Evolutionary conservation across 2,113 vertebrate species (phyloP).

Genomic region (Neomonachus schauinslandi): DNA sequence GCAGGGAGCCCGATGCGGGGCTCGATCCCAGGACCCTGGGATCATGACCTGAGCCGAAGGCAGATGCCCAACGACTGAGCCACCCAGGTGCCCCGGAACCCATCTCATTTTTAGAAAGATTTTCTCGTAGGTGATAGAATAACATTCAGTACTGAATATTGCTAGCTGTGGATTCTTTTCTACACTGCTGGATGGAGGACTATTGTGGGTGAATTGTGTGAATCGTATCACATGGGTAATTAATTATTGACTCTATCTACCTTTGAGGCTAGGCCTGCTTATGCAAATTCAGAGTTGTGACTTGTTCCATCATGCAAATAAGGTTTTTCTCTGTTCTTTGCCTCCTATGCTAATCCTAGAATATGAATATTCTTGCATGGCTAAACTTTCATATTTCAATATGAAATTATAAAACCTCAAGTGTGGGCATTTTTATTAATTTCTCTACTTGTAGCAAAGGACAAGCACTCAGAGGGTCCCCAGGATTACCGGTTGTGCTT

Average conservation of each 20-base stretch:
- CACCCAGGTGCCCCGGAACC: not conserved
- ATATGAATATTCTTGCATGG: not conserved
- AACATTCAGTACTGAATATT: conserved; percentile 19
- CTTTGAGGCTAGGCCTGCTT: not conserved
- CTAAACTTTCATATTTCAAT: conserved; percentile 34
- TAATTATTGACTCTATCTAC: not conserved
- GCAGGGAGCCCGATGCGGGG: too few species aligned
- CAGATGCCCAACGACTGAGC: too few species aligned
- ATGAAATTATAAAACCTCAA: not conserved
- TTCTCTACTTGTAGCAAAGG: conserved; percentile 47
- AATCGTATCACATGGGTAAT: not conserved
- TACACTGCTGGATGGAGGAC: not conserved
- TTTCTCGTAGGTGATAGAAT: not conserved
- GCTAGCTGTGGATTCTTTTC: not conserved
- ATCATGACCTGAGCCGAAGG: too few species aligned
- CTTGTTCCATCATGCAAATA: not conserved
- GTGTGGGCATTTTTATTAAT: conserved; percentile 23
- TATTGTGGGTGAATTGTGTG: not conserved
- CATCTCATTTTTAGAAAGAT: conserved; percentile 28
- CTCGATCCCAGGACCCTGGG: too few species aligned
- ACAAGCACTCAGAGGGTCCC: not conserved
- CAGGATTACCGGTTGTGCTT: not conserved
- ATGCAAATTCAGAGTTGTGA: conserved; percentile 24
- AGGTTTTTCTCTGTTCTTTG: not conserved
- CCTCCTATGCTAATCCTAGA: conserved; percentile 14